Evolutionary conservation across 2,888 invertebrate species (phyloP), one percentile per base, ranked within the genome.

Genomic region (Troides aeacus): DNA sequence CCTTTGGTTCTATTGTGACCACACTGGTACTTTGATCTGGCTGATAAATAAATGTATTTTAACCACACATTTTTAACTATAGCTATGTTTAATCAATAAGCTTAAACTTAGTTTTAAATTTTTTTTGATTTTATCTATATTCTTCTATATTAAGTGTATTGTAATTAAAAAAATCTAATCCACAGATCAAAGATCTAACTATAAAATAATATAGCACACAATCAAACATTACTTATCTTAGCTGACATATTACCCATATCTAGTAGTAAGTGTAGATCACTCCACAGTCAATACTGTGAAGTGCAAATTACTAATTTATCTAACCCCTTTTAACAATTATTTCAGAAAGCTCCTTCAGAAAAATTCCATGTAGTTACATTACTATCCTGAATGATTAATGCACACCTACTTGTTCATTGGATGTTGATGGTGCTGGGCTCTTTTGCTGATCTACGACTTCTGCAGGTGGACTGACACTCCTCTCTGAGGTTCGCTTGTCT

Each of bases 401-500:
- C 18, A 53, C n/a, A n/a, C 53, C 15, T 73, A 81, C 83, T 73
- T 83, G 83, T 62, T 84, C 88, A 66, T 86, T 87, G 24, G 91
- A 91, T 64, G 89, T 88, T 10, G 89, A 88, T 6, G 90, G 87
- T 21, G 79, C 82, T 2, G 91, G 90, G 68, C 89, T 92, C 61
- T 87, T 88, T 1, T 81, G 79, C 30, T 82, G 79, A 63, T 82
- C 84, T 69, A 84, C 83, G 24, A 77, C 81, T 42, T 84, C 87
- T 1, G 80, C 75, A 0, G 79, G 74, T 2, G 90, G 89, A 63
- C 85, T 87, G 12, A 75, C 69, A 56, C 86, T 86, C 46, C 88
- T 79, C 66, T 90, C 89, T 0, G 75, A 63, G 2, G 68, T 74
- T 69, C 89, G 80, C 74, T 87, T 89, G 17, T 88, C 87, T 21